Conservation (phyloP, 2,888 invertebrate species). For the Tridacna gigas region DNA sequence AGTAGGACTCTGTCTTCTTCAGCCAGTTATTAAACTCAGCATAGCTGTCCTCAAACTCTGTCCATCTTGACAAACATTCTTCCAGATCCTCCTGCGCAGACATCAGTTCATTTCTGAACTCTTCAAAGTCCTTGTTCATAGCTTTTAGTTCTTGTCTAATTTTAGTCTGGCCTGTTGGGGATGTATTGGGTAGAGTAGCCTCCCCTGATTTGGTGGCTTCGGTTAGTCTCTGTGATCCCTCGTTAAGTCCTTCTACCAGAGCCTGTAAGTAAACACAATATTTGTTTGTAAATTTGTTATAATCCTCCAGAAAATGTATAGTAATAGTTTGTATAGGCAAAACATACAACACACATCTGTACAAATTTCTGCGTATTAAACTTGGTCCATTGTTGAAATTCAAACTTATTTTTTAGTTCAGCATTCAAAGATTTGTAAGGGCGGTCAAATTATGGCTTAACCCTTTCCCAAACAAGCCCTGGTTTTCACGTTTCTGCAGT, state of each 20-base stretch:
- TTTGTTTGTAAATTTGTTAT: background rate
- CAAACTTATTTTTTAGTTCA: too few relatives aligned
- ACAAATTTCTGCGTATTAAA: background rate
- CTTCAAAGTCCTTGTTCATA: constrained; percentile 80
- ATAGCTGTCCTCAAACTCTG: constrained; percentile 94
- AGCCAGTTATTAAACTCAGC: constrained; percentile 94
- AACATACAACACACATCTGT: background rate
- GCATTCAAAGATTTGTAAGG: too few relatives aligned
- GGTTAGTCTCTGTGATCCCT: constrained; percentile 77
- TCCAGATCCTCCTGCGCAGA: constrained; percentile 86
- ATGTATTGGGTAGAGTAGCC: constrained; percentile 77
- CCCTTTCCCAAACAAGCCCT: too few relatives aligned
- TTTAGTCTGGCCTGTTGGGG: constrained; percentile 80
- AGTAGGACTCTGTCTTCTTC: constrained; percentile 92
- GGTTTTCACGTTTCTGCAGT: background rate
- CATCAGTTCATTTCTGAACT: constrained; percentile 75
- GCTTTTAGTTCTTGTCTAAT: constrained; percentile 79
- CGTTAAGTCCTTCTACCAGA: constrained; percentile 71
- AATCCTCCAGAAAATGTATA: too few relatives aligned
- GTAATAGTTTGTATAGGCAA: background rate
- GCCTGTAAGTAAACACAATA: constrained; percentile 59
- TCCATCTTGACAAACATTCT: constrained; percentile 95
- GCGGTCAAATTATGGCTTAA: too few relatives aligned
- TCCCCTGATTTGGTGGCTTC: constrained; percentile 79
- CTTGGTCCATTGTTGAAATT: background rate